phyloP scores from a whole-genome alignment of 2,888 invertebrate species.

The Campoplex capitator region DNA sequence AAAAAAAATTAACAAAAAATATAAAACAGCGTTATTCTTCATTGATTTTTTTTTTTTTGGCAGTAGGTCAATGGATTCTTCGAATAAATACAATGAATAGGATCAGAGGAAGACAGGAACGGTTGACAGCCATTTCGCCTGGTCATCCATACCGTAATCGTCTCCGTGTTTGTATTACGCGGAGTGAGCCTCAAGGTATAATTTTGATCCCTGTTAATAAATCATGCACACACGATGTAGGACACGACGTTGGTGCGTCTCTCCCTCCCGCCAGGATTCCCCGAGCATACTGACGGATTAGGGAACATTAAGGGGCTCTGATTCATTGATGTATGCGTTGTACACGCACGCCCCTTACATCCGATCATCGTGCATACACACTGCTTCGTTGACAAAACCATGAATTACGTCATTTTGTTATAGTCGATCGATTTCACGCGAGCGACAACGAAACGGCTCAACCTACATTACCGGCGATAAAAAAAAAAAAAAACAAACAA shows the following conservation, averaged over 20 bases:
- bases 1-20: no score
- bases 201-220: conserved; percentile 60
- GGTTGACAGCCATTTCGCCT: neutral
- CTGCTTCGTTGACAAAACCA: neutral
- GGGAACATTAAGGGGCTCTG: conserved; percentile 55
- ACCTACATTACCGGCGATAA: neutral
- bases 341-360: conserved; percentile 17
- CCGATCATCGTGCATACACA: conserved; percentile 11
- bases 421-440: neutral
- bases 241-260: conserved; percentile 23
- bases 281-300: conserved; percentile 53
- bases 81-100: neutral
- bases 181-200: conserved; percentile 27
- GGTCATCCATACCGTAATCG: neutral
- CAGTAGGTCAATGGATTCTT: neutral
- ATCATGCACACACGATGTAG: conserved; percentile 49
- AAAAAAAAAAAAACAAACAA: no score
- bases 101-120: neutral
- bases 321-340: conserved; percentile 57
- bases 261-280: neutral
- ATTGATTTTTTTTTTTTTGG: neutral
- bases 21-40: neutral
- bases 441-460: neutral
- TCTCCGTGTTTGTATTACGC: neutral
- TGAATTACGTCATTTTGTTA: conserved; percentile 1